phyloP scores from a whole-genome alignment of 2,888 invertebrate genomes.

The Leptopilina myrica region DNA sequence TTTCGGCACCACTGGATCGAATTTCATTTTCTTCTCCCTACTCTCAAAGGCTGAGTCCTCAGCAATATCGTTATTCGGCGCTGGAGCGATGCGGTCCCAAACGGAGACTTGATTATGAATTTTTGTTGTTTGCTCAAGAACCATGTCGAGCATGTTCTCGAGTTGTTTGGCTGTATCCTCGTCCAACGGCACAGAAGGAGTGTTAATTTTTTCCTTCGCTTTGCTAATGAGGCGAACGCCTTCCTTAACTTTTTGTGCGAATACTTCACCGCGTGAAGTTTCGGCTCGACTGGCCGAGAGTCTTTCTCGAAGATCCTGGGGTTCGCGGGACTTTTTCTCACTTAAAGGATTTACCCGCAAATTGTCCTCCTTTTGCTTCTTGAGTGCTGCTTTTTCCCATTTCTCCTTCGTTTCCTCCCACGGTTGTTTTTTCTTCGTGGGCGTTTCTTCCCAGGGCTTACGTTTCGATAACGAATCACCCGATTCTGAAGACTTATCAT shows the following conservation, averaged over 20 bases:
- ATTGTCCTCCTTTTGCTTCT: slow-evolving; percentile 44
- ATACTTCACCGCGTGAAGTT: slow-evolving; percentile 51
- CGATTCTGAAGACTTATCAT: not conserved
- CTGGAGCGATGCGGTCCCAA: slow-evolving; percentile 74
- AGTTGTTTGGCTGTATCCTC: slow-evolving; percentile 70
- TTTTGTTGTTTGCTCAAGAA: slow-evolving; percentile 72
- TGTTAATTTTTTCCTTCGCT: slow-evolving; percentile 68
- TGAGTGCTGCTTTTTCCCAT: slow-evolving; percentile 17
- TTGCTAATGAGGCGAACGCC: slow-evolving; percentile 69
- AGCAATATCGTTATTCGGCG: slow-evolving; percentile 47
- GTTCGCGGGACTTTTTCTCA: slow-evolving; percentile 64
- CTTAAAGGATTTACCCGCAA: slow-evolving; percentile 55
- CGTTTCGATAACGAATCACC: slow-evolving; percentile 47
- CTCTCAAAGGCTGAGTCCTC: slow-evolving; percentile 39
- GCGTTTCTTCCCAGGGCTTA: slow-evolving; percentile 50
- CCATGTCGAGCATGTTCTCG: slow-evolving; percentile 70
- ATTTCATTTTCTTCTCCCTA: not conserved
- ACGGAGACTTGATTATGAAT: slow-evolving; percentile 72
- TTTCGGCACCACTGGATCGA: slow-evolving; percentile 39
- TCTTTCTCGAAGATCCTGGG: slow-evolving; percentile 67
- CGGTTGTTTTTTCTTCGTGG: slow-evolving; percentile 23
- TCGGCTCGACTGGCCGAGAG: slow-evolving; percentile 65
- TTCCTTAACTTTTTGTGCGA: slow-evolving; percentile 69
- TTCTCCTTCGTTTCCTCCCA: slow-evolving; percentile 9
- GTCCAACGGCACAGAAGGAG: slow-evolving; percentile 63